phyloP scores from a whole-genome alignment of 2,797 vertebrate species.

The Macrochelys suwanniensis region DNA sequence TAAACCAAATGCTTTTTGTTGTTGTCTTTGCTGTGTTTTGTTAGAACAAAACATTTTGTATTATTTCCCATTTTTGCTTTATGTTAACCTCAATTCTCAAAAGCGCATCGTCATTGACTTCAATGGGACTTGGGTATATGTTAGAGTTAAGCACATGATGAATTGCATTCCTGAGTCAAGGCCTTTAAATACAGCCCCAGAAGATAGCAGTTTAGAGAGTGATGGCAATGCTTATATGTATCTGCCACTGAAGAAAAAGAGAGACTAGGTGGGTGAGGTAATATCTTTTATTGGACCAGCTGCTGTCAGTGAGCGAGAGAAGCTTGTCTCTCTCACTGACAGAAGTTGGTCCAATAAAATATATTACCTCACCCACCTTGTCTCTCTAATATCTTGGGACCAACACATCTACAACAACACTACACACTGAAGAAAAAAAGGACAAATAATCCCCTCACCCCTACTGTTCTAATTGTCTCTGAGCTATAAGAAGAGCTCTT shows the following conservation, averaged over 20 bases:
- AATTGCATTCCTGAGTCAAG: rapidly evolving
- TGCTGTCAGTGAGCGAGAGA: background rate
- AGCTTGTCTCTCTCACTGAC: too few relatives aligned
- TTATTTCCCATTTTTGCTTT: background rate
- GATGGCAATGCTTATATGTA: background rate
- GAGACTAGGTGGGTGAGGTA: background rate
- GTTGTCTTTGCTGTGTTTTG: background rate
- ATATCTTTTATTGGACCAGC: background rate
- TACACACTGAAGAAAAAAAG: background rate
- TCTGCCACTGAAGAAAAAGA: background rate
- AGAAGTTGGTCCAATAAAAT: background rate
- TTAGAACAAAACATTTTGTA: background rate
- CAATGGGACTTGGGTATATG: background rate
- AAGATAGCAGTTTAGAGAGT: background rate
- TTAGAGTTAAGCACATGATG: background rate
- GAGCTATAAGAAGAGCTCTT: background rate
- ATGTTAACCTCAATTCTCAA: background rate
- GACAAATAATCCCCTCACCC: background rate
- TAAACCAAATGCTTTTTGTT: background rate
- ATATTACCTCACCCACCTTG: background rate
- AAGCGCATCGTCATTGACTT: background rate
- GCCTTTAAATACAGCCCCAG: background rate
- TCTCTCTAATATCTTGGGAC: background rate
- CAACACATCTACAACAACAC: background rate
- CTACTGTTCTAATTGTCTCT: background rate